Conservation (phyloP, 2,888 invertebrate species). For the Eupelmus urozonus region DNA sequence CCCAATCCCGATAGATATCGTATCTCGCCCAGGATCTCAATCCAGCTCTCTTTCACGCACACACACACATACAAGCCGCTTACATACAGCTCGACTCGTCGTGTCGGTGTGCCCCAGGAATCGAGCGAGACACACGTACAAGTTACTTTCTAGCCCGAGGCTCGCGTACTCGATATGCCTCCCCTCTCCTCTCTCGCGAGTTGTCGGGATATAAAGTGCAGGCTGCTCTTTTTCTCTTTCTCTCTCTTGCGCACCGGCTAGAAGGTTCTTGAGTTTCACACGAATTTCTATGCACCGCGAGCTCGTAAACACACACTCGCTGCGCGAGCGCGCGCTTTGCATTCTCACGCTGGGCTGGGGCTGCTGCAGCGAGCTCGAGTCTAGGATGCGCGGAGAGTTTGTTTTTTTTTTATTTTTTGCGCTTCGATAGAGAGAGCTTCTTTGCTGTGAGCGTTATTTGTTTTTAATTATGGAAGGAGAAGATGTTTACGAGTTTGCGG, state of each 20-base stretch:
- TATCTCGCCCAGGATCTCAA: neutral
- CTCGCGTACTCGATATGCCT: slow-evolving; percentile 59
- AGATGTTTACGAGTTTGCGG: too few species aligned
- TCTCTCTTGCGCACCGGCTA: neutral
- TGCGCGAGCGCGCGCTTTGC: slow-evolving; percentile 5
- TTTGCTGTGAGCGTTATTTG: too few species aligned
- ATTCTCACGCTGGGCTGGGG: slow-evolving; percentile 34
- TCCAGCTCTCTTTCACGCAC: neutral
- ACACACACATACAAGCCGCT: slow-evolving; percentile 11
- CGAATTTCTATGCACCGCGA: slow-evolving; percentile 39
- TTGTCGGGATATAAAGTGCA: slow-evolving; percentile 21
- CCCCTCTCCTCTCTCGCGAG: slow-evolving; percentile 3
- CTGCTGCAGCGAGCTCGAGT: neutral
- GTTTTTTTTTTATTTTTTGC: neutral
- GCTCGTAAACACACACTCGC: slow-evolving; percentile 17
- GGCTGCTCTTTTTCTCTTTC: neutral
- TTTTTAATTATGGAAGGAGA: too few species aligned
- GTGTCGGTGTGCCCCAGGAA: slow-evolving; percentile 44
- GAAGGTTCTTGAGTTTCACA: slow-evolving; percentile 41
- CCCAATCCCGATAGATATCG: neutral
- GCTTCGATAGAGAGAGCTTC: too few species aligned
- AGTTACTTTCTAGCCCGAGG: slow-evolving; percentile 72
- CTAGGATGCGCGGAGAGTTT: too few species aligned
- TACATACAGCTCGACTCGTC: too few species aligned
- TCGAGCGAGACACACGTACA: slow-evolving; percentile 63